Conservation (phyloP, 2,888 invertebrate species). For the Himalopsyche japonica region DNA sequence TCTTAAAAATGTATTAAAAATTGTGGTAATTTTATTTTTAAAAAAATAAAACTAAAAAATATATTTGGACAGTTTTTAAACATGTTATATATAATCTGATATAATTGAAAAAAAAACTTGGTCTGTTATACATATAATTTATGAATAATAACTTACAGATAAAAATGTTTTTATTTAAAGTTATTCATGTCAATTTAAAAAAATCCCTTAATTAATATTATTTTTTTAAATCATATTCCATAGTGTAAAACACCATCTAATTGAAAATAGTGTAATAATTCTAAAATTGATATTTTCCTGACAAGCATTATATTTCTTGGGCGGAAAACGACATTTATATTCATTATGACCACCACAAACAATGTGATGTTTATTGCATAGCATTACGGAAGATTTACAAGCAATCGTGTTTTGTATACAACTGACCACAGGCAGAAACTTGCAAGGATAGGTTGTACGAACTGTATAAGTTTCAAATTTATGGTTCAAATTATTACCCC, state of each 20-base stretch:
- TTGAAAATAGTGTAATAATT: background rate
- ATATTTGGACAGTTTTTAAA: too few relatives aligned
- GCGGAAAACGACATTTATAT: background rate
- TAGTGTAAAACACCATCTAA: rapidly evolving
- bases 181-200: too few relatives aligned
- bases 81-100: too few relatives aligned
- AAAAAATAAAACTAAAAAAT: too few relatives aligned
- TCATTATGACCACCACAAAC: background rate
- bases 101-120: too few relatives aligned
- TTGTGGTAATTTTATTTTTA: too few relatives aligned
- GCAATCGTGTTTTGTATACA: constrained; percentile 11
- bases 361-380: constrained; percentile 2
- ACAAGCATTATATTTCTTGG: background rate
- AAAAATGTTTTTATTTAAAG: too few relatives aligned
- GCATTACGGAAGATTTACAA: constrained; percentile 15
- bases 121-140: too few relatives aligned
- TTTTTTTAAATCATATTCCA: too few relatives aligned
- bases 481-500: background rate
- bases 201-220: too few relatives aligned
- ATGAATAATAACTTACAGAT: too few relatives aligned
- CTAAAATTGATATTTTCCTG: background rate
- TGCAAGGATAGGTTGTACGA: background rate
- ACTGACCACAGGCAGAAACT: constrained; percentile 12
- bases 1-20: too few relatives aligned
- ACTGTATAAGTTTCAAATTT: constrained; percentile 3